Base-by-base conservation (phyloP, 92 coral and sea anemone genomes). In the Phenganax stokvisi region DNA sequence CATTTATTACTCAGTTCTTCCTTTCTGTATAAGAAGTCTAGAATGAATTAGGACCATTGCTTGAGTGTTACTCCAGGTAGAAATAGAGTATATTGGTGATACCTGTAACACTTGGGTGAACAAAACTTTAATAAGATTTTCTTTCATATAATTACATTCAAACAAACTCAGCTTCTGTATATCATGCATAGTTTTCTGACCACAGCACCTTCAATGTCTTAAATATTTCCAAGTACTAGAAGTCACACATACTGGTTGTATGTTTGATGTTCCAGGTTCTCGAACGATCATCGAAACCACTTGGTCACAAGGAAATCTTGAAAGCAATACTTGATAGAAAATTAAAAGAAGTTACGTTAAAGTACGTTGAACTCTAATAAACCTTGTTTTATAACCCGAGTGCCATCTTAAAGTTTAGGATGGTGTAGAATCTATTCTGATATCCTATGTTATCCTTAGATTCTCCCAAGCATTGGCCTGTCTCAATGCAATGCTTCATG, bases 401-500 rank as follows among this genome's bases (percentile, higher is more conserved):
- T 37, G 47, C 5, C 5, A 37, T 37, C 5, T 37, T 37, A 0
- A 37, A 37, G 5, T 61, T 61, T 13, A 13, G 67, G 67, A 61
- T 9, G 4, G 4, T 61, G 4, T 4, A 61, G 15, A 61, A 3
- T 61, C 74, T 7, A 30, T 37, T 6, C 9, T 37, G 44, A 0
- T 59, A 25, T 29, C 30, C 13, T 10, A 16, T 6, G 8, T 62
- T 76, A 13, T 65, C 59, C 72, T 82, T 74, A 87, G 91, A 37
- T 88, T 88, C 6, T 65, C 82, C 25, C 86, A 92, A 13, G 89
- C 98, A 3, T 83, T 94, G 56, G 98, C 98, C 58, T 94, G 98
- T 69, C 85, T 94, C 30, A 94, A 92, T 87, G 98, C 98, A 8
- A 94, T 94, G 98, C 96, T 94, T 47, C 98, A 94, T 57, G 96